These are phyloP conservation scores for Hoplostethus atlanticus DNA, from an alignment of 2,797 vertebrate species.

Conservation along the genomic window DNA sequence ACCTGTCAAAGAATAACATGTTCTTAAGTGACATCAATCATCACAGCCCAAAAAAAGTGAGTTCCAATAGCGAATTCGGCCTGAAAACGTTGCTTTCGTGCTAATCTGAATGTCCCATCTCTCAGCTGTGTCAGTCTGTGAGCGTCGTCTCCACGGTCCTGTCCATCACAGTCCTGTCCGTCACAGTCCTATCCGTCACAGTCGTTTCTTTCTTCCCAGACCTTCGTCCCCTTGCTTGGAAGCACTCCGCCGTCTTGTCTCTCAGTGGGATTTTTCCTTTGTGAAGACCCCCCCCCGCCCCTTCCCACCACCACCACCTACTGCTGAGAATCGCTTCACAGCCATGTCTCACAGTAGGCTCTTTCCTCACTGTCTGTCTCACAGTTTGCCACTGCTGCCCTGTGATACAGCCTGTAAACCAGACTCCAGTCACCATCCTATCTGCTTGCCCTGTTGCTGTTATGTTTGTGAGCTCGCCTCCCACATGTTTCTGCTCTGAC, in stretches of 20 bases:
- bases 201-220: conserved; percentile 34
- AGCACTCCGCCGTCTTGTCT: conserved; percentile 32
- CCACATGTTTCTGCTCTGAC: conserved; percentile 24
- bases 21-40: conserved; percentile 11
- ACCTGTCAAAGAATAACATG: neutral
- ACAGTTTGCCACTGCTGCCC: conserved; percentile 39
- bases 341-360: conserved; percentile 43
- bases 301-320: neutral
- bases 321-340: conserved; percentile 63
- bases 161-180: conserved; percentile 45
- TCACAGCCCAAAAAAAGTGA: conserved; percentile 14
- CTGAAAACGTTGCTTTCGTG: conserved; percentile 34
- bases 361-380: conserved; percentile 38
- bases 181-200: conserved; percentile 20
- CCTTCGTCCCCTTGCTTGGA: conserved; percentile 43
- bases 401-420: conserved; percentile 32
- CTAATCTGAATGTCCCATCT: conserved; percentile 31
- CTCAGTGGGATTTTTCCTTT: conserved; percentile 50
- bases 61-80: conserved; percentile 42
- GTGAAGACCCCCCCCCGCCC: conserved; percentile 14
- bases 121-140: conserved; percentile 45
- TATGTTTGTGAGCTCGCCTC: conserved; percentile 1
- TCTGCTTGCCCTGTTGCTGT: conserved; percentile 17
- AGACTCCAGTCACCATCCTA: conserved; percentile 6
- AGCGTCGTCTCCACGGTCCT: conserved; percentile 9